A percentile compares a stretch with the other conserved stretches of the same genome.
Conservation (phyloP, 2,888 invertebrate genomes). For the Thera britannica region DNA sequence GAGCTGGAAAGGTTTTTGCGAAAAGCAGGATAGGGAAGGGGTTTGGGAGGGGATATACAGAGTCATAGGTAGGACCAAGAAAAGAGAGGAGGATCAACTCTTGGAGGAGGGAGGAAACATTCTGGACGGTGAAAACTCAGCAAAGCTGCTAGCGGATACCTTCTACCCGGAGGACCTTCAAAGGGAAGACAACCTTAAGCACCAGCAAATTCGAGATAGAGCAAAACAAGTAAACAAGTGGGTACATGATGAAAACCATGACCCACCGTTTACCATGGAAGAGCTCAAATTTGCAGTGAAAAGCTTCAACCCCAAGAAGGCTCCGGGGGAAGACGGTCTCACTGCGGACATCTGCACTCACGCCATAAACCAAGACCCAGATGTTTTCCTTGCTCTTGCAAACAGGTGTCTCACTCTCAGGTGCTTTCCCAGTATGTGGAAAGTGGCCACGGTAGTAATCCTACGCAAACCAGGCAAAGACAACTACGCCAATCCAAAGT, state of each 20-base stretch:
- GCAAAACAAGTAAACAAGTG: constrained; percentile 17
- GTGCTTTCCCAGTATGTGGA: not conserved
- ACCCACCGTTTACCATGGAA: constrained; percentile 21
- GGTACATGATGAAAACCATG: not conserved
- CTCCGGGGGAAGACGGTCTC: constrained; percentile 27
- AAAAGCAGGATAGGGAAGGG: too few species aligned
- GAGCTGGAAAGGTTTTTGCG: too few species aligned
- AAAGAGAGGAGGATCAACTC: too few species aligned
- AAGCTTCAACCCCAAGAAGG: constrained; percentile 37
- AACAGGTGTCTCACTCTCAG: not conserved
- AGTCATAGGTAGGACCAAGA: too few species aligned
- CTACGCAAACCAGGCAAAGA: too few species aligned
- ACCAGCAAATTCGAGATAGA: constrained; percentile 4
- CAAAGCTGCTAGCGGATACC: too few species aligned
- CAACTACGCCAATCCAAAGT: too few species aligned
- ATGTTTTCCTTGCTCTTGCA: not conserved
- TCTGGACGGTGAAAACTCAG: too few species aligned
- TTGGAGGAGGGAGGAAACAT: too few species aligned
- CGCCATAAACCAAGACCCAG: not conserved
- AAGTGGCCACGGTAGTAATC: not conserved
- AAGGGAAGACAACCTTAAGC: constrained; percentile 16
- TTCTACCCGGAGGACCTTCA: too few species aligned
- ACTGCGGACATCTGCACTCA: constrained; percentile 4
- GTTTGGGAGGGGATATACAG: too few species aligned
- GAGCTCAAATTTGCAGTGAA: constrained; percentile 21